Percentiles rank a stretch among this genome's conserved stretches.
phyloP scores from a whole-genome alignment of 2,888 invertebrate genomes.

The Trilocha varians region DNA sequence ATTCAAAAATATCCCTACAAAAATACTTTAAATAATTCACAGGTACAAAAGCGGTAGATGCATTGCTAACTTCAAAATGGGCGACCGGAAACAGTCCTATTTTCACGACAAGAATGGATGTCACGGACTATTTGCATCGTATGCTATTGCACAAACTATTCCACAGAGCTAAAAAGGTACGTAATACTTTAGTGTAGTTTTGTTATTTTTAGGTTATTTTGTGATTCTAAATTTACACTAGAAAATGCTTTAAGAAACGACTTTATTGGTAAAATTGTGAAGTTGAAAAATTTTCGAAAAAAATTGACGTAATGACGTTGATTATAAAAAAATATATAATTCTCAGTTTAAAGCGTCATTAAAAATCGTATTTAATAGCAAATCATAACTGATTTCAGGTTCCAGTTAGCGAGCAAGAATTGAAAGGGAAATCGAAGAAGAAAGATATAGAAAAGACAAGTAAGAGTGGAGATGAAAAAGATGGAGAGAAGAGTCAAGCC shows the following conservation, averaged over 20 bases:
- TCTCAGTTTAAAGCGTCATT: too few species aligned
- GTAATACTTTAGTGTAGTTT: not conserved
- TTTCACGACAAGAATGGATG: slow-evolving; percentile 87
- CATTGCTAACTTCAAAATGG: slow-evolving; percentile 92
- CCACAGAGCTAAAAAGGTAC: slow-evolving; percentile 92
- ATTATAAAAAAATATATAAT: too few species aligned
- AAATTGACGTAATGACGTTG: too few species aligned
- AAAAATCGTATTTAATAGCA: not conserved
- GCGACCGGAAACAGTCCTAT: slow-evolving; percentile 81
- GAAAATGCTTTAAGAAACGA: too few species aligned
- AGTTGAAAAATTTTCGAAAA: too few species aligned
- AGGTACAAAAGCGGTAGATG: slow-evolving; percentile 93
- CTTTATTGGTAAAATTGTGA: too few species aligned
- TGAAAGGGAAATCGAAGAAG: slow-evolving; percentile 75
- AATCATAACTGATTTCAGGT: slow-evolving; percentile 59
- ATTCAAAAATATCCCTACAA: too few species aligned
- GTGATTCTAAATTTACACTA: too few species aligned
- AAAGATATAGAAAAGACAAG: slow-evolving; percentile 66
- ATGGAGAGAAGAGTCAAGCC: slow-evolving; percentile 55
- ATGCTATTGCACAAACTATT: slow-evolving; percentile 95
- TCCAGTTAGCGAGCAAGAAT: slow-evolving; percentile 80
- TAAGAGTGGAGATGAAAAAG: slow-evolving; percentile 71
- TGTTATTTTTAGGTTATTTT: not conserved
- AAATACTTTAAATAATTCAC: too few species aligned
- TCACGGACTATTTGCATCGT: slow-evolving; percentile 83